Conservation (phyloP, 2,113 vertebrate species). For the Campylomormyrus numenius region DNA sequence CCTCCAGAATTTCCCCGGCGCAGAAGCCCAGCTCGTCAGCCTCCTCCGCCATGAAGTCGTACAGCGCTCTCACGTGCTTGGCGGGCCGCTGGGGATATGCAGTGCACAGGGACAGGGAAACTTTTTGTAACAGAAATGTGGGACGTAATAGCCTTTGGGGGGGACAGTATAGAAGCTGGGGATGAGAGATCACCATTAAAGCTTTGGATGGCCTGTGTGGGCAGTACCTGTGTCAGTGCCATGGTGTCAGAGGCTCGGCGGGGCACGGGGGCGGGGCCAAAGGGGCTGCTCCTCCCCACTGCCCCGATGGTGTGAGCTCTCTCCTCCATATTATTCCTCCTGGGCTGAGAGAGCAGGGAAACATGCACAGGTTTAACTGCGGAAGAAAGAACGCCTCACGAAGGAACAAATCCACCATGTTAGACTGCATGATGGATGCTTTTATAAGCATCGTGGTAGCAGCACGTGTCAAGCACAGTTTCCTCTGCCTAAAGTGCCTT, state of each 20-base stretch:
- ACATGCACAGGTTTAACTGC: not conserved
- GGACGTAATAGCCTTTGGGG: not conserved
- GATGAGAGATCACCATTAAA: not conserved
- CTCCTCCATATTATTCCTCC: slow-evolving; percentile 44
- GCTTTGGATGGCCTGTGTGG: not conserved
- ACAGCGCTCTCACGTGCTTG: slow-evolving; percentile 73
- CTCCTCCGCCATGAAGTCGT: slow-evolving; percentile 78
- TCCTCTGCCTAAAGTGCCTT: not conserved
- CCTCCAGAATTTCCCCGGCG: slow-evolving; percentile 76
- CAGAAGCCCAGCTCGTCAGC: slow-evolving; percentile 79
- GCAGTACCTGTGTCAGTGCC: slow-evolving; percentile 43
- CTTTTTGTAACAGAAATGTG: not conserved
- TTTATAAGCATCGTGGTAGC: not conserved
- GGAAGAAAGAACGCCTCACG: not conserved
- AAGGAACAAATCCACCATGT: not conserved
- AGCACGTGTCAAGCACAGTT: not conserved
- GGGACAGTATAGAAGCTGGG: not conserved
- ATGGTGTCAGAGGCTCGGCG: slow-evolving; percentile 43
- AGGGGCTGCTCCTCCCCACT: slow-evolving; percentile 43
- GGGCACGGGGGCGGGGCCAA: slow-evolving; percentile 2
- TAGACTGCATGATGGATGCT: not conserved
- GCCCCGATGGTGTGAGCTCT: slow-evolving; percentile 47
- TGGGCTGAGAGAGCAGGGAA: slow-evolving; percentile 33
- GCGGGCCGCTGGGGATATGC: slow-evolving; percentile 29
- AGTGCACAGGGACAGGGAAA: not conserved